Evolutionary conservation across 2,888 invertebrate species (phyloP), one percentile per base, ranked within the genome.

Genomic region (Itoplectis maculator): DNA sequence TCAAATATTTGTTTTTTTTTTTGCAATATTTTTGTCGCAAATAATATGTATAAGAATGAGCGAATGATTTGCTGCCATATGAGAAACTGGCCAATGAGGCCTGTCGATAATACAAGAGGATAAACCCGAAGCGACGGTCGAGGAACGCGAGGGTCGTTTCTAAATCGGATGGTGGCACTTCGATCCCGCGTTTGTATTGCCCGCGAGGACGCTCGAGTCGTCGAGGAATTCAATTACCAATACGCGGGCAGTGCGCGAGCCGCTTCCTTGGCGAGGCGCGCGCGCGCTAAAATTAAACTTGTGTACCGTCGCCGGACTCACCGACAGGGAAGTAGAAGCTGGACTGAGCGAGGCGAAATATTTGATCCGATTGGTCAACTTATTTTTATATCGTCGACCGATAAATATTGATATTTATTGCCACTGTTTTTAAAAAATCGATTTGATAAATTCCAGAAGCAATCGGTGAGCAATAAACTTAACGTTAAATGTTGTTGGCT

Each of bases 71-170:
- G 23, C 23, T 11, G 54, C 37, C 54, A 15, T 45, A 73, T 47
- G 73, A 65, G 20, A 42, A 59, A 61, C 18, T 23, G 59, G 40
- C 79, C 73, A 79, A 73, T 79, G 66, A n/a, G n/a, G 66, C 59
- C 59, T 66, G 72, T 56, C 47, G 42, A 72, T 68, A 47, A 18
- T 40, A 49, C 35, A 40, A 47, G 37, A 37, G 56, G 79, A 75
- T 79, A 69, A 63, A 47, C 42, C n/a, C 54, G 63, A 74, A 79
- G 40, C 63, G 37, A 54, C 54, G 11, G 13, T n/a, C n/a, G 79
- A 37, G 79, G 79, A 79, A 79, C 69, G 79, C 79, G 74, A 79
- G 74, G 79, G 79, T 74, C 79, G 68, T 42, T 79, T 79, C 79
- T 79, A 79, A 79, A 79, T 75, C 69, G 74, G 79, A 69, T 74